Evolutionary conservation across 2,888 invertebrate species (phyloP).

Genomic region (Eristalis tenax): DNA sequence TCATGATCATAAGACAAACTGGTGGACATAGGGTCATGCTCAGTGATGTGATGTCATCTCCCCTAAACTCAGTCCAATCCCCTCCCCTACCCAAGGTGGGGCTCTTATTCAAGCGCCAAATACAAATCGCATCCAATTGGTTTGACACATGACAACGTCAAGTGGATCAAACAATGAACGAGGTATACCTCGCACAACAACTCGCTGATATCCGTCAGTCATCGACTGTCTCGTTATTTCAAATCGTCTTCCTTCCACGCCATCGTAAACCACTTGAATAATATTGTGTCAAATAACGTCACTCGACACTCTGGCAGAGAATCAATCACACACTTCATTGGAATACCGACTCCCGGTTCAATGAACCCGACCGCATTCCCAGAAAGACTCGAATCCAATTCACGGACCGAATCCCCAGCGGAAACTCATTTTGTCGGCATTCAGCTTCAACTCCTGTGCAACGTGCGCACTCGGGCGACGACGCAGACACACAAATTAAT

Average conservation of each 20-base stretch:
- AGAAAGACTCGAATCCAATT: background rate
- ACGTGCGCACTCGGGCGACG: background rate
- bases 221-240: background rate
- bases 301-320: background rate
- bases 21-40: too few relatives aligned
- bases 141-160: background rate
- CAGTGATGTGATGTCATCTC: too few relatives aligned
- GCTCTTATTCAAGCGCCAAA: too few relatives aligned
- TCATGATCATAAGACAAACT: too few relatives aligned
- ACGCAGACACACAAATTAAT: constrained; percentile 9
- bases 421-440: background rate
- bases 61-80: too few relatives aligned
- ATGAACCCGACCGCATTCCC: background rate
- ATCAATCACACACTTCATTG: constrained; percentile 3
- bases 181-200: too few relatives aligned
- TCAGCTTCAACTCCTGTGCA: background rate
- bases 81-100: too few relatives aligned
- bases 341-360: constrained; percentile 10
- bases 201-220: constrained; percentile 5
- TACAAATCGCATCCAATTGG: too few relatives aligned
- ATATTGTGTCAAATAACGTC: constrained; percentile 13
- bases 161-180: background rate
- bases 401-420: background rate
- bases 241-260: background rate
- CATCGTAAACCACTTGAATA: background rate